These are phyloP conservation scores for Rhabdophis nuchalis DNA, from an alignment of 2,797 vertebrate species.

Conservation along the genomic window DNA sequence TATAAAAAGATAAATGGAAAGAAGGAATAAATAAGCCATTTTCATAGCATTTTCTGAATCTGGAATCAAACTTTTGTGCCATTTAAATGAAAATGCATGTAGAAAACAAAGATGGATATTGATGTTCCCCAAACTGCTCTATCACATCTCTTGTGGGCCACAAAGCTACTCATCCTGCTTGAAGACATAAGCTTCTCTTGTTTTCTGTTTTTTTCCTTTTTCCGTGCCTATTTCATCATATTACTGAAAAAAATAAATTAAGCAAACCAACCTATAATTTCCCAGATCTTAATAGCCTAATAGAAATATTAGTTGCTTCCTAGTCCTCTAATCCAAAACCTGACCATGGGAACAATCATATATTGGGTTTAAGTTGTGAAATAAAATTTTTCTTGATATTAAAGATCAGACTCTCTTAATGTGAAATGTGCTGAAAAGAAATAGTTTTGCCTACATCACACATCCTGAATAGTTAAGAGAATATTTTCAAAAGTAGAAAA, in stretches of 20 bases:
- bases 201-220: neutral
- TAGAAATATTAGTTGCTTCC: neutral
- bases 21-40: slow-evolving; percentile 42
- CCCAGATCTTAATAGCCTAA: neutral
- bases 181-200: neutral
- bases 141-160: neutral
- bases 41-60: slow-evolving; percentile 29
- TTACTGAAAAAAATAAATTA: neutral
- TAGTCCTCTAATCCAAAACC: neutral
- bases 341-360: neutral
- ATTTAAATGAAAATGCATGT: neutral
- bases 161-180: neutral
- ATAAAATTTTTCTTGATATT: neutral
- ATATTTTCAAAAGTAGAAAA: neutral
- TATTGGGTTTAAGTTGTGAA: neutral
- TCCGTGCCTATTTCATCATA: neutral
- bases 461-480: neutral
- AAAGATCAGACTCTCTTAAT: neutral
- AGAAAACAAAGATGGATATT: slow-evolving; percentile 24
- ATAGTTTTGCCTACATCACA: neutral
- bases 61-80: slow-evolving; percentile 53
- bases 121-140: slow-evolving; percentile 16
- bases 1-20: slow-evolving; percentile 43
- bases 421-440: neutral
- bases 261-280: neutral